Conservation (phyloP, 2,797 vertebrate genomes). For the Molossus molossus region DNA sequence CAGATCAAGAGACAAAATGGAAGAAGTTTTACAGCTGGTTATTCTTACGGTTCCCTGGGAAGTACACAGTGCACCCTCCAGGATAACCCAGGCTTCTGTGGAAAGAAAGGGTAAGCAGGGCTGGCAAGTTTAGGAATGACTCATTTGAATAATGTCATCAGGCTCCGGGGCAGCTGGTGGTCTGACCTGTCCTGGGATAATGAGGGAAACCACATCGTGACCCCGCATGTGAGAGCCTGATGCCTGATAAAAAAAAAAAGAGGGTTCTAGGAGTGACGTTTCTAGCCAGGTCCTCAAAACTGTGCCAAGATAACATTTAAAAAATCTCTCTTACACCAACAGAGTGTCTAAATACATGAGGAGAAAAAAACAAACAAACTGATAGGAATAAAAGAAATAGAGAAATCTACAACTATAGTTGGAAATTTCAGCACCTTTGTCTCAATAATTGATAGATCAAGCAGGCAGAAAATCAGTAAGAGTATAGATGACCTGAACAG, state of each 20-base stretch:
- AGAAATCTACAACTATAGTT: not conserved
- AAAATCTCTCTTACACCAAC: not conserved
- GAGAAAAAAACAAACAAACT: not conserved
- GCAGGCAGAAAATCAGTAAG: conserved; percentile 12
- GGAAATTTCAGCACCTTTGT: not conserved
- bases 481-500: not conserved
- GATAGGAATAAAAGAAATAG: conserved; percentile 31
- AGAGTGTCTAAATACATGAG: not conserved
- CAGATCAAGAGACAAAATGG: not conserved
- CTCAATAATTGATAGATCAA: not conserved
- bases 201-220: not conserved
- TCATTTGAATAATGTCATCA: not conserved
- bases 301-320: not conserved
- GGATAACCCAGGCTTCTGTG: not conserved
- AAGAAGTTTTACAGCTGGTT: not conserved
- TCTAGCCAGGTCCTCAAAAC: not conserved
- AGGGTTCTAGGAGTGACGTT: not conserved
- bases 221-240: not conserved
- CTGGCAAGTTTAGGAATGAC: not conserved
- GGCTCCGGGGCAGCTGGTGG: not conserved
- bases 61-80: not conserved
- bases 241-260: not conserved
- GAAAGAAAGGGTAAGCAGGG: not conserved
- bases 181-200: not conserved
- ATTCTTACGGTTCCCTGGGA: not conserved